phyloP scores from a whole-genome alignment of 2,797 vertebrate species.

The Phataginus tricuspis region DNA sequence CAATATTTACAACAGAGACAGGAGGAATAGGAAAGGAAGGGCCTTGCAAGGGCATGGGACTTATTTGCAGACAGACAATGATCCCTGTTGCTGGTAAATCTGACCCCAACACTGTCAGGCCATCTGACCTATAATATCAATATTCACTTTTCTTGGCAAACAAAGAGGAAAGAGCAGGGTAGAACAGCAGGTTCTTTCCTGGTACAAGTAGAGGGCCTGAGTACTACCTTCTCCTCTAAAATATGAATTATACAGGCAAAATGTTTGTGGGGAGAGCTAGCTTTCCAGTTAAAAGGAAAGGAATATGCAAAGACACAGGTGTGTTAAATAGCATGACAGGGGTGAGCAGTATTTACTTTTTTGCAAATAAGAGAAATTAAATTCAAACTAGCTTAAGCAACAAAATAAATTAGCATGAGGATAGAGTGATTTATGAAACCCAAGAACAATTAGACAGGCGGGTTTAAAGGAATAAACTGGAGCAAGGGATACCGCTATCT shows the following conservation, averaged over 20 bases:
- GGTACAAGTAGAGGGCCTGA: neutral
- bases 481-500: slow-evolving; percentile 9
- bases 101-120: neutral
- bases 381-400: neutral
- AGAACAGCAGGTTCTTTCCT: neutral
- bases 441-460: neutral
- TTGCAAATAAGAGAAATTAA: neutral
- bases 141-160: neutral
- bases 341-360: neutral
- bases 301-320: neutral
- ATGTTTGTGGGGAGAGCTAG: neutral
- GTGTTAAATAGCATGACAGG: neutral
- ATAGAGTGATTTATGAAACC: slow-evolving; percentile 11
- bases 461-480: neutral
- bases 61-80: neutral
- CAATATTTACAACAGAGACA: neutral
- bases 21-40: neutral
- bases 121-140: neutral
- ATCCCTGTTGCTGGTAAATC: neutral
- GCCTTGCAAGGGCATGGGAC: neutral
- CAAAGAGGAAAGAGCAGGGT: neutral
- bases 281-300: slow-evolving; percentile 28
- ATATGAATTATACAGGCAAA: slow-evolving; percentile 30
- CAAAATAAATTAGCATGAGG: slow-evolving; percentile 4
- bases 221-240: neutral